These are phyloP conservation scores for Stenodera caucasica DNA, from an alignment of 2,888 invertebrate species.

Conservation along the genomic window DNA sequence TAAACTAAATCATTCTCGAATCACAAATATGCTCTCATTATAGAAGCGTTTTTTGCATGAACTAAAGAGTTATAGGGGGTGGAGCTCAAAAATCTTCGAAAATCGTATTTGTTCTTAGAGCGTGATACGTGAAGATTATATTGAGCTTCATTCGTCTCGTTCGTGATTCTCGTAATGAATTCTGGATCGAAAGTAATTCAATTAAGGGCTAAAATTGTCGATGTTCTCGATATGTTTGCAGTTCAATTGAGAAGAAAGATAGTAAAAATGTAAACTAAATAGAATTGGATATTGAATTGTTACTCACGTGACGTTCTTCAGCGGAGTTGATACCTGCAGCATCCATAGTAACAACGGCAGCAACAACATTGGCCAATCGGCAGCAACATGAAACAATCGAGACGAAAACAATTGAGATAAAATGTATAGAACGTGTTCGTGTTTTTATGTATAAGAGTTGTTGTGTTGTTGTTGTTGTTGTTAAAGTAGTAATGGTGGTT, in stretches of 20 bases:
- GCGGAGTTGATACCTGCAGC: slow-evolving; percentile 64
- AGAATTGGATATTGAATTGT: slow-evolving; percentile 47
- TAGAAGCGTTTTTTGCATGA: too few species aligned
- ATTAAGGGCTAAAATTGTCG: too few species aligned
- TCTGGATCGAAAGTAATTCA: too few species aligned
- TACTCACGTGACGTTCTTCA: slow-evolving; percentile 70
- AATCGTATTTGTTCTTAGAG: too few species aligned
- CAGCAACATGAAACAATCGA: slow-evolving; percentile 59
- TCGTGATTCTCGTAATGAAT: too few species aligned
- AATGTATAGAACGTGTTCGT: slow-evolving; percentile 50
- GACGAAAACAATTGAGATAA: slow-evolving; percentile 55
- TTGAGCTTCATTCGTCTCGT: too few species aligned
- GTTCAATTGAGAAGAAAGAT: slow-evolving; percentile 31
- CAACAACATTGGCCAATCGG: slow-evolving; percentile 48
- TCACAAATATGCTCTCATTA: neutral
- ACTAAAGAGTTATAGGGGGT: too few species aligned
- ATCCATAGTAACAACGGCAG: slow-evolving; percentile 48
- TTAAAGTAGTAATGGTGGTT: slow-evolving; percentile 16
- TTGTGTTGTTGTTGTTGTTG: too few species aligned
- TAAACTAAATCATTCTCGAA: neutral
- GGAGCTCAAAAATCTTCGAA: too few species aligned
- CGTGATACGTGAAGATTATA: too few species aligned
- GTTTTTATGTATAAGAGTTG: too few species aligned
- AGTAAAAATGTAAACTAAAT: slow-evolving; percentile 37
- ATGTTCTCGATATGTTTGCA: too few species aligned